phyloP scores from a whole-genome alignment of 2,113 vertebrate species.

The Toxostoma redivivum region DNA sequence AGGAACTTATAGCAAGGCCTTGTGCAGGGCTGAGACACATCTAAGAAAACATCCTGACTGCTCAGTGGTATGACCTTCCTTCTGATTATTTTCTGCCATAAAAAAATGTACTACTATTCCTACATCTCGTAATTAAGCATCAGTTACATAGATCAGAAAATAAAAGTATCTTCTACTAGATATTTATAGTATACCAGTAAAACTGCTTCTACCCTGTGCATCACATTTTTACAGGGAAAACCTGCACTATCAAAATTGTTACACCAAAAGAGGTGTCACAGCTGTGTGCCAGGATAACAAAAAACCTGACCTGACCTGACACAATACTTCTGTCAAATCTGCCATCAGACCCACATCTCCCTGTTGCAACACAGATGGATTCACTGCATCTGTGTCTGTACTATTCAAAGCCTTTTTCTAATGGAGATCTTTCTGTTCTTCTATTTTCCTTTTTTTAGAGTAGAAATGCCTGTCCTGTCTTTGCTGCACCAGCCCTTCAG shows the following conservation, averaged over 20 bases:
- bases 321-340: not conserved
- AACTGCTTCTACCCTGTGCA: not conserved
- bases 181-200: not conserved
- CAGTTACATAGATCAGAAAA: not conserved
- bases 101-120: not conserved
- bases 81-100: not conserved
- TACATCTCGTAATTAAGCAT: not conserved
- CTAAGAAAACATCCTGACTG: not conserved
- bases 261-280: not conserved
- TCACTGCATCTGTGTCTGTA: not conserved
- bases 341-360: not conserved
- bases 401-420: not conserved
- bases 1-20: not conserved
- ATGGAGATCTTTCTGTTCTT: not conserved
- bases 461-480: not conserved
- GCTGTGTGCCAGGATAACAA: not conserved
- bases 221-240: not conserved
- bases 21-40: not conserved
- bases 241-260: not conserved
- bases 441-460: not conserved
- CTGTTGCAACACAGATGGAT: not conserved
- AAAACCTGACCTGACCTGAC: not conserved
- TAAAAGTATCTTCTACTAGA: not conserved
- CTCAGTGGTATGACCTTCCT: not conserved
- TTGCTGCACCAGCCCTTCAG: not conserved